Evolutionary conservation across 2,888 invertebrate genomes (phyloP).

Genomic region (Pristionchus arcanus): DNA sequence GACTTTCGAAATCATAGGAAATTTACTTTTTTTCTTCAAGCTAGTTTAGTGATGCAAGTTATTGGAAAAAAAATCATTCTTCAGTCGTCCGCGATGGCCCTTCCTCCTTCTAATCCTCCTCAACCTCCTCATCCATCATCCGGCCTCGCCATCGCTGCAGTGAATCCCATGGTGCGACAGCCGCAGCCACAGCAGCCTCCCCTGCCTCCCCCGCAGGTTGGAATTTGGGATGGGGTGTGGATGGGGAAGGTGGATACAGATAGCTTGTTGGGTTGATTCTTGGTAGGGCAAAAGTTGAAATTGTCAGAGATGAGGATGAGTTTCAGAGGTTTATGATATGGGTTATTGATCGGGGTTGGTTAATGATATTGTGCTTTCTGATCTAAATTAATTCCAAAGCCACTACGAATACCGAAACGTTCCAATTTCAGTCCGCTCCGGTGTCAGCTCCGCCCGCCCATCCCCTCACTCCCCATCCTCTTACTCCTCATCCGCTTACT

Average conservation of each 20-base stretch:
- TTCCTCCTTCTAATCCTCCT: not conserved
- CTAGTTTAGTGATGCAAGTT: no score
- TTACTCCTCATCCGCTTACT: not conserved
- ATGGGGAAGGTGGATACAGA: no score
- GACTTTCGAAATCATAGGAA: no score
- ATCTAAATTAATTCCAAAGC: no score
- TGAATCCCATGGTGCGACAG: conserved; percentile 6
- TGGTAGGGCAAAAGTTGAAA: no score
- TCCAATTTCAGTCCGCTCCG: no score
- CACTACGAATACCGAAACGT: no score
- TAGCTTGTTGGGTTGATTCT: no score
- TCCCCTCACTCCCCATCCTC: not conserved
- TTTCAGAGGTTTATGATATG: not conserved
- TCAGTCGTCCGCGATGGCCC: not conserved
- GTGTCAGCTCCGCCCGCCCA: not conserved
- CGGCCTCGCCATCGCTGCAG: not conserved
- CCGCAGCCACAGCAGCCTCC: not conserved
- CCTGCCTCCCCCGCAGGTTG: not conserved
- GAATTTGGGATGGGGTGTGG: no score
- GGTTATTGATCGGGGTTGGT: not conserved
- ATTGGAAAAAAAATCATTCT: not conserved
- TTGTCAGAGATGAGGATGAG: no score
- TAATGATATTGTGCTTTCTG: not conserved
- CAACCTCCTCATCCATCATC: not conserved
- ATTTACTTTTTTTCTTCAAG: no score